Evolutionary conservation across 2,888 invertebrate genomes (phyloP), one percentile per base, ranked within the genome.

Genomic region (Ochropacha duplaris): DNA sequence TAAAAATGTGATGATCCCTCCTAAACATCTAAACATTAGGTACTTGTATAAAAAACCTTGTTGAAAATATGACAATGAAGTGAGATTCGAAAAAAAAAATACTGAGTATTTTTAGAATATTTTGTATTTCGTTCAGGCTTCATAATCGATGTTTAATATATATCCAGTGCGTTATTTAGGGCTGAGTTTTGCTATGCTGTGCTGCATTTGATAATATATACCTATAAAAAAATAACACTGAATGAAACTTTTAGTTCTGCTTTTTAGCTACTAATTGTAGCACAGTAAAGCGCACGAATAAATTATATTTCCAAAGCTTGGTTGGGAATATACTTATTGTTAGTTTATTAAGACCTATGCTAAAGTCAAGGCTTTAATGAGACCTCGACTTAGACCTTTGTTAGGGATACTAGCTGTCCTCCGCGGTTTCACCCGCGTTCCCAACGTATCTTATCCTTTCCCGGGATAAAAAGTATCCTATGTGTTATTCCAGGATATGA

Each of bases 51-150:
- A 60, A 60, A 65, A 66, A 72, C 69, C 61, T 81, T 82, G 81
- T 83, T 83, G 72, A 81, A 71, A 76, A 79, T 84, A 44, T 44
- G 85, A 85, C 84, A 80, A 68, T 66, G 76, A 81, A 86, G 87
- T 86, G 86, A 87, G 84, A 86, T 67, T 72, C 61, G 60, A 64
- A 67, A 66, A 67, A 71, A 60, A 64, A 65, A 68, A 63, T 71
- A 75, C 69, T 65, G 70, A 74, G 80, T 85, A 85, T 85, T 86
- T 86, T 85, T 85, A 79, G 83, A 86, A 80, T 68, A 61, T 83
- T 80, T 84, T 82, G 71, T 74, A 73, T 73, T 77, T 60, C 64
- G 69, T 76, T 77, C 74, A 66, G 62, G 59, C 61, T 59, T 60
- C 61, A 59, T 60, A 60, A 54, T 57, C 61, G 62, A 63, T 60